Base-by-base conservation (phyloP, 1,140 invertebrate genomes). In the Muscidifurax raptorellus region DNA sequence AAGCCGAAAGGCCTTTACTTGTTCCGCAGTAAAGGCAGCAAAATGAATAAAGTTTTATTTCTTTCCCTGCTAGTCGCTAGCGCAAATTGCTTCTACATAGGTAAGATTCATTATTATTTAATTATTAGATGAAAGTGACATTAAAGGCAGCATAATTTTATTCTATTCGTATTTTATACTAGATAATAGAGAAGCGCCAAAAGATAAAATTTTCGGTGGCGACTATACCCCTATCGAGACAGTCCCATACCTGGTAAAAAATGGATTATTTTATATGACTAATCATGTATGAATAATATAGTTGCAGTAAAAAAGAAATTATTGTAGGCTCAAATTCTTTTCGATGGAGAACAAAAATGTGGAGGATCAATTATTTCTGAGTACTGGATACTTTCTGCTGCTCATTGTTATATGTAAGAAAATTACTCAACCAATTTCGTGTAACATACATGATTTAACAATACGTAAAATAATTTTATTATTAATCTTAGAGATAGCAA, bases 171-270 rank as follows among this genome's bases (percentile, higher is more conserved):
- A 59, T 0, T 59, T n/a, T n/a, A 22, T 59, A 22, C 52, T 22
- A 59, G 22, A 59, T 59, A 59, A 59, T 59, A 22, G 52, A n/a
- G 7, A 59, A 59, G 18, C 75, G 9, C n/a, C 3, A 22, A 59
- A 30, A 77, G 75, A 59, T 69, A 64, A 76, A 36, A 80, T 75
- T 75, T 69, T 84, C n/a, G 77, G 77, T 9, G 83, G 83, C 9
- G 15, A 74, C 4, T 15, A 32, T 9, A 30, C 74, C 4, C 6
- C n/a, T 4, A 69, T 77, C 25, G 64, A 76, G 10, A 32, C 66
- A 6, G 59, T 69, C 0, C 74, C 82, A 4, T 77, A 83, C 18
- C 52, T 44, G 13, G 82, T 83, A 59, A 59, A 18, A 59, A 7
- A 5, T 18, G 15, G 0, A 59, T 7, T 59, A 12, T 47, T 47